phyloP scores from a whole-genome alignment of 2,888 invertebrate species.

The Pollenia angustigena region DNA sequence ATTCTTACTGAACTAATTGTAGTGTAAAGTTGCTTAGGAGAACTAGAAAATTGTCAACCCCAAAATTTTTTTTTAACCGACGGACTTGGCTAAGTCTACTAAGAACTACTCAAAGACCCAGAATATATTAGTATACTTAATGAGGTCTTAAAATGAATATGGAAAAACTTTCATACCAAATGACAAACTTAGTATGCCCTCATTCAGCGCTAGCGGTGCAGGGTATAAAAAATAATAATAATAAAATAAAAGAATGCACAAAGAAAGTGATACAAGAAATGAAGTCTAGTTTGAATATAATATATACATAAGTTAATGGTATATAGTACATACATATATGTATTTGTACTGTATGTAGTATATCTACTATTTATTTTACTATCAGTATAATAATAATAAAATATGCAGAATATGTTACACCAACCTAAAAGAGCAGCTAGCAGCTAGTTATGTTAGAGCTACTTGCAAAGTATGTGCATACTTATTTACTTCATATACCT shows the following conservation, averaged over 20 bases:
- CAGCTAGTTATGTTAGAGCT: neutral
- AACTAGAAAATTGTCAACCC: no score
- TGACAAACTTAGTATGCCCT: no score
- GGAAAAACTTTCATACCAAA: no score
- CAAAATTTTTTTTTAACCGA: neutral
- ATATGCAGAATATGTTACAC: slow-evolving; percentile 17
- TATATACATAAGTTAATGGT: neutral
- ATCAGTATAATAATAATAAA: neutral
- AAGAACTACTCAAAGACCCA: no score
- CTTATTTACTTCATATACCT: no score
- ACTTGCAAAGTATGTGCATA: no score
- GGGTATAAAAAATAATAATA: neutral
- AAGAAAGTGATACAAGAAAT: neutral
- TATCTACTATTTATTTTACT: neutral
- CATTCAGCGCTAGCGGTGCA: no score
- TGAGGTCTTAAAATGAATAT: no score
- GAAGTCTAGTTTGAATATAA: neutral
- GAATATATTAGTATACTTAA: no score
- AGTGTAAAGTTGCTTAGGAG: no score
- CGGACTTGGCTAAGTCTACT: no score
- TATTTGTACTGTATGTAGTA: neutral
- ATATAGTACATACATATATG: neutral
- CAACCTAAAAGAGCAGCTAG: neutral
- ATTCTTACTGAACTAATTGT: no score
- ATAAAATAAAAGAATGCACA: neutral